Conservation (phyloP, 1,140 invertebrate genomes). For the Drosophila bocki region DNA sequence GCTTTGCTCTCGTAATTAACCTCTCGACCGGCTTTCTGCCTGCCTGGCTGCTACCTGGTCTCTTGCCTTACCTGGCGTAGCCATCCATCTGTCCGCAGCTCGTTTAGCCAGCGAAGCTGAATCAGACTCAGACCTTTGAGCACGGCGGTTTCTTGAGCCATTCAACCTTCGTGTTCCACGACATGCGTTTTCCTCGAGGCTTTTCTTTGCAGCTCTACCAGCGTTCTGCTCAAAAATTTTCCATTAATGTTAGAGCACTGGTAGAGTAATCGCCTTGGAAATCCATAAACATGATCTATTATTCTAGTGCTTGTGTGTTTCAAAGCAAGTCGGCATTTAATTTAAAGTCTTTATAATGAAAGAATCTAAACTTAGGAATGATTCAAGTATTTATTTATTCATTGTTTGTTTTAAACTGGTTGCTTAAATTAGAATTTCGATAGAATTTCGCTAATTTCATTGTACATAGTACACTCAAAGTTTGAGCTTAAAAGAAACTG, state of each 20-base stretch:
- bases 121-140: conserved; percentile 53
- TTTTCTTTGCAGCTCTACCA: conserved; percentile 23
- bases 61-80: conserved; percentile 16
- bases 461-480: neutral
- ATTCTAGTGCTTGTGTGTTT: conserved; percentile 14
- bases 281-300: conserved; percentile 27
- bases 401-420: conserved; percentile 20
- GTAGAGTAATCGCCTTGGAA: conserved; percentile 16
- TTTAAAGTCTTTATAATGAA: conserved; percentile 29
- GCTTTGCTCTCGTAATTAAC: conserved; percentile 82
- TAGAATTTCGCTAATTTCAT: neutral
- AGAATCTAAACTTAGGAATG: conserved; percentile 18
- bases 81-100: conserved; percentile 37
- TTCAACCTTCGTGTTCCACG: conserved; percentile 56
- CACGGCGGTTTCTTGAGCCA: conserved; percentile 26
- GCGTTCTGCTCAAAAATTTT: conserved; percentile 25
- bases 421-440: conserved; percentile 3
- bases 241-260: conserved; percentile 22
- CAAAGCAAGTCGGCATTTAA: conserved; percentile 9
- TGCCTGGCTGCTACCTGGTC: conserved; percentile 39
- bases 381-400: conserved; percentile 12
- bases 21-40: conserved; percentile 80
- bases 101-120: conserved; percentile 49
- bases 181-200: conserved; percentile 31
- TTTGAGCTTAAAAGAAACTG: neutral